Conservation (phyloP, 2,113 vertebrate genomes). For the Grammomys dolichurus region DNA sequence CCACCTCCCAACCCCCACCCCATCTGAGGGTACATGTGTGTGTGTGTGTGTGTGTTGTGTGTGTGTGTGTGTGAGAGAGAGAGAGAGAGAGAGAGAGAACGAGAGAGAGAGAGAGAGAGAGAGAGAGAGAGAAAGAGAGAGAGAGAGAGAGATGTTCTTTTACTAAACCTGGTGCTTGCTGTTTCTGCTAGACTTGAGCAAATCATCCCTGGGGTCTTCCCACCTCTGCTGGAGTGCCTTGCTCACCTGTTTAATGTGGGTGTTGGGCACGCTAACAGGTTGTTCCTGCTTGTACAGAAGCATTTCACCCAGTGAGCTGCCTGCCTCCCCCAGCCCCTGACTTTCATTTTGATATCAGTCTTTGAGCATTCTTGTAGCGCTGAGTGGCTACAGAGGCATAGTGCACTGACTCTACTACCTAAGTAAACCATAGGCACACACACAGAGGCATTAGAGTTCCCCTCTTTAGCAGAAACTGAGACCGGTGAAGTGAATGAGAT, state of each 20-base stretch:
- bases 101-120: too few relatives aligned
- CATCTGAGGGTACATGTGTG: not conserved
- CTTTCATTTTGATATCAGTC: rapidly evolving
- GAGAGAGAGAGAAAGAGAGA: too few relatives aligned
- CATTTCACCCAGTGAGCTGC: not conserved
- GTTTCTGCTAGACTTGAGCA: not conserved
- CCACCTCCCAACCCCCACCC: too few relatives aligned
- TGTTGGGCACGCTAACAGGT: not conserved
- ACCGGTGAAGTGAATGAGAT: not conserved
- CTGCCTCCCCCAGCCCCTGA: not conserved
- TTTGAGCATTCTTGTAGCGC: not conserved
- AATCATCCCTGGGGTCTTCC: not conserved
- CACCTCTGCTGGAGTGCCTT: not conserved
- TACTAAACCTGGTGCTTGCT: not conserved
- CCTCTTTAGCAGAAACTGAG: not conserved
- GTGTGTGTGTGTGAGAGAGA: not conserved
- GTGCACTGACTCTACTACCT: rapidly evolving
- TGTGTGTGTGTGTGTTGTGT: not conserved
- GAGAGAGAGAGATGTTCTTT: not conserved
- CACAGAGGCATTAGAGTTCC: not conserved
- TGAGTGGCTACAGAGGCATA: not conserved
- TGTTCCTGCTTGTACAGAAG: not conserved
- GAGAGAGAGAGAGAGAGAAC: too few relatives aligned
- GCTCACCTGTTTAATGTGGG: not conserved
- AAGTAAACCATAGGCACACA: not conserved